Evolutionary conservation across 2,797 vertebrate species (phyloP).

Genomic region (Phoebastria nigripes): DNA sequence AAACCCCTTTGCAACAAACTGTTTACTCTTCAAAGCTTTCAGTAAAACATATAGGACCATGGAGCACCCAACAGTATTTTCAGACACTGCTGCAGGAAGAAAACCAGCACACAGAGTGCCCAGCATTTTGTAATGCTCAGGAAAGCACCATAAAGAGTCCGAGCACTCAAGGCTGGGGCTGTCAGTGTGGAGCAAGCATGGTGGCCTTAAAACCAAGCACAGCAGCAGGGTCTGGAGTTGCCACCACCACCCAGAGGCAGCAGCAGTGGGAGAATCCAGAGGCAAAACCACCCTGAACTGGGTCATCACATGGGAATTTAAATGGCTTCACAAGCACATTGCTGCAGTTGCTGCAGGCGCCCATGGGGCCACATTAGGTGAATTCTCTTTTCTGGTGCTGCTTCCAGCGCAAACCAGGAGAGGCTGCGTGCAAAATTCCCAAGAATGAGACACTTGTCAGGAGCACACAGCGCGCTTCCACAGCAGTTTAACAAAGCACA

Average conservation of each 20-base stretch:
- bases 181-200: neutral
- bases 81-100: neutral
- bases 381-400: neutral
- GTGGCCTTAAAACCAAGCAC: neutral
- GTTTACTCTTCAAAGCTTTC: neutral
- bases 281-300: neutral
- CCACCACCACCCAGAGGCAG: neutral
- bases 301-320: neutral
- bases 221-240: neutral
- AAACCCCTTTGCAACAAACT: neutral
- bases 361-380: accelerated
- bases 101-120: accelerated
- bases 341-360: neutral
- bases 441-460: neutral
- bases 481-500: neutral
- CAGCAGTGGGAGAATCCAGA: neutral
- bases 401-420: neutral
- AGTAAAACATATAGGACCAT: accelerated
- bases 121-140: accelerated
- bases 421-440: neutral
- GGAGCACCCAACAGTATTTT: accelerated
- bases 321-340: neutral
- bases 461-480: accelerated
- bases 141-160: accelerated
- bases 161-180: neutral